Percentiles rank a stretch among this genome's conserved stretches.
phyloP scores from a whole-genome alignment of 2,113 vertebrate species.

The Leptobrachium ailaonicum region DNA sequence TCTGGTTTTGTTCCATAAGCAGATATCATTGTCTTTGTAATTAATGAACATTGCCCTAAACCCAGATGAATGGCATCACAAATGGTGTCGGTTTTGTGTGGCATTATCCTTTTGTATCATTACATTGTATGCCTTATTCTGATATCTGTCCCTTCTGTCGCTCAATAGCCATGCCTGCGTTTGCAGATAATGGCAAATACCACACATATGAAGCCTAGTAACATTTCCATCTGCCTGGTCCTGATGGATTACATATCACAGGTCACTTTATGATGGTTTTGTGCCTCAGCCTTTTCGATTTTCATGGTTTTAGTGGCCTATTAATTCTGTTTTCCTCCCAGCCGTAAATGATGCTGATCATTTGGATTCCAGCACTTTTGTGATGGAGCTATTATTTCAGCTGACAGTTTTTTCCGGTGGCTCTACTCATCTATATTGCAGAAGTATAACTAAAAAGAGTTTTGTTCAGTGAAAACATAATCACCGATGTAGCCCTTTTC shows the following conservation, averaged over 20 bases:
- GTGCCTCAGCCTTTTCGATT: background rate
- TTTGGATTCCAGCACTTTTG: background rate
- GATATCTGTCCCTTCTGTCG: background rate
- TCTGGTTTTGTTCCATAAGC: too few species aligned
- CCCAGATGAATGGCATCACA: too few species aligned
- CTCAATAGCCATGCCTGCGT: background rate
- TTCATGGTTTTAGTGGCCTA: slow-evolving; percentile 6
- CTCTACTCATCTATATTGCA: slow-evolving; percentile 10
- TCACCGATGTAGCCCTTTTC: slow-evolving; percentile 4
- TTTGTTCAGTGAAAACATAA: background rate
- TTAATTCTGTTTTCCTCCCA: slow-evolving; percentile 9
- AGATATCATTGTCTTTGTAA: too few species aligned
- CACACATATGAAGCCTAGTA: background rate
- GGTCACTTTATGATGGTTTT: background rate
- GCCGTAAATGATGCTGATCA: background rate
- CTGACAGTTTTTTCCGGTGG: background rate
- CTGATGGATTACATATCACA: slow-evolving; percentile 22
- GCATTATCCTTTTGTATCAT: too few species aligned
- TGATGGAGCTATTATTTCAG: slow-evolving; percentile 19
- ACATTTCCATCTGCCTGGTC: slow-evolving; percentile 12
- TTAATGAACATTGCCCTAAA: too few species aligned
- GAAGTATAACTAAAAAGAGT: background rate
- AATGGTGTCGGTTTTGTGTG: too few species aligned
- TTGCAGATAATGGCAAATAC: slow-evolving; percentile 11
- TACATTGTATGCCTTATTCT: background rate